Percentiles rank a stretch among this genome's conserved stretches.
phyloP scores from a whole-genome alignment of 2,113 vertebrate genomes.

The Tenrec ecaudatus region DNA sequence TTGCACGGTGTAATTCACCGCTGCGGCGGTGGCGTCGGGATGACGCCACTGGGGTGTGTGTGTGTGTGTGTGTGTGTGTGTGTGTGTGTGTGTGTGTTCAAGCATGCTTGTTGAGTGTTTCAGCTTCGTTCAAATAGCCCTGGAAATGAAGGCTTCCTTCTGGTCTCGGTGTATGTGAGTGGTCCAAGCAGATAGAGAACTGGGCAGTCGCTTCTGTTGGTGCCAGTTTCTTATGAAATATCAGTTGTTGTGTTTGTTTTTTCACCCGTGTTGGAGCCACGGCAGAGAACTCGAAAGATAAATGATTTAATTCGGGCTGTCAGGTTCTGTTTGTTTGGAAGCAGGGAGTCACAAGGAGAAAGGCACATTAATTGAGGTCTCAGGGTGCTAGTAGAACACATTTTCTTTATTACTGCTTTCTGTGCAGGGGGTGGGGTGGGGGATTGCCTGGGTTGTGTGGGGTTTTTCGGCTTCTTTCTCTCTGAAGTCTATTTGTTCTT shows the following conservation, averaged over 20 bases:
- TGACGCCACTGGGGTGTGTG: neutral
- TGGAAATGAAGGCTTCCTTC: neutral
- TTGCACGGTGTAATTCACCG: slow-evolving; percentile 7
- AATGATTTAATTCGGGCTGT: slow-evolving; percentile 81
- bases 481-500: slow-evolving; percentile 62
- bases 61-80: neutral
- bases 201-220: neutral
- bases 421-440: slow-evolving; percentile 43
- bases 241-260: neutral
- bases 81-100: neutral
- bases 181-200: neutral
- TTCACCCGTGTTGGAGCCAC: slow-evolving; percentile 52
- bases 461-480: slow-evolving; percentile 23
- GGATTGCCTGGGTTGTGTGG: neutral
- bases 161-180: neutral
- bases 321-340: slow-evolving; percentile 79
- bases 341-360: slow-evolving; percentile 72
- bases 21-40: neutral
- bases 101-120: neutral
- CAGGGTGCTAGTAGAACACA: slow-evolving; percentile 76
- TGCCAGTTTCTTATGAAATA: slow-evolving; percentile 64
- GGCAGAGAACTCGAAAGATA: slow-evolving; percentile 77
- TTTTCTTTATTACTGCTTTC: slow-evolving; percentile 77
- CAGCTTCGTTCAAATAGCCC: neutral
- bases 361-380: slow-evolving; percentile 80